Conservation (phyloP, 2,113 vertebrate genomes). For the Atractosteus spatula region DNA sequence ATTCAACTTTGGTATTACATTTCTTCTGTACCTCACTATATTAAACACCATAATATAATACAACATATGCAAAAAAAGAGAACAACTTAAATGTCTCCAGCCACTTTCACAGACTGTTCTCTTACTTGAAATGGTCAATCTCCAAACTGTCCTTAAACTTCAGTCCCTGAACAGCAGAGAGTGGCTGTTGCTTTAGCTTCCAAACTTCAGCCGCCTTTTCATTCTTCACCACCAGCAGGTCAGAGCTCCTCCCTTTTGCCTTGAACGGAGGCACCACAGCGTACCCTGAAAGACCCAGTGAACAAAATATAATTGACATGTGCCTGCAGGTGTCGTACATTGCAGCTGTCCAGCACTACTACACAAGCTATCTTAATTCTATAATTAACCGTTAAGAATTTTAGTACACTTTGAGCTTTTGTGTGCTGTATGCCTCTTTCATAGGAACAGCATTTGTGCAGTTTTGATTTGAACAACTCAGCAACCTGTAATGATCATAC, state of each 20-base stretch:
- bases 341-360: no score
- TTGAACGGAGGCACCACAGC: conserved; percentile 77
- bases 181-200: conserved; percentile 63
- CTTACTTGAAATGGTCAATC: conserved; percentile 77
- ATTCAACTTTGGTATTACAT: not conserved
- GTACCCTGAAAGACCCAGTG: conserved; percentile 63
- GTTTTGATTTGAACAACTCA: no score
- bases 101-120: not conserved
- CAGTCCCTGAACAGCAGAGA: conserved; percentile 50
- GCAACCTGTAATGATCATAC: no score
- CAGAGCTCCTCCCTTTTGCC: conserved; percentile 61
- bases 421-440: no score
- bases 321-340: no score
- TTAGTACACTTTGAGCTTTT: no score
- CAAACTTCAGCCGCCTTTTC: conserved; percentile 64
- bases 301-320: not conserved
- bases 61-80: not conserved
- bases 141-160: conserved; percentile 45
- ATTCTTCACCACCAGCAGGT: conserved; percentile 70
- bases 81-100: not conserved
- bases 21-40: not conserved
- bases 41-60: not conserved
- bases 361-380: no score
- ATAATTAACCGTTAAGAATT: no score
- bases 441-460: no score